Evolutionary conservation across 1,140 invertebrate genomes (phyloP), one percentile per base, ranked within the genome.

Genomic region (Octopus sinensis): DNA sequence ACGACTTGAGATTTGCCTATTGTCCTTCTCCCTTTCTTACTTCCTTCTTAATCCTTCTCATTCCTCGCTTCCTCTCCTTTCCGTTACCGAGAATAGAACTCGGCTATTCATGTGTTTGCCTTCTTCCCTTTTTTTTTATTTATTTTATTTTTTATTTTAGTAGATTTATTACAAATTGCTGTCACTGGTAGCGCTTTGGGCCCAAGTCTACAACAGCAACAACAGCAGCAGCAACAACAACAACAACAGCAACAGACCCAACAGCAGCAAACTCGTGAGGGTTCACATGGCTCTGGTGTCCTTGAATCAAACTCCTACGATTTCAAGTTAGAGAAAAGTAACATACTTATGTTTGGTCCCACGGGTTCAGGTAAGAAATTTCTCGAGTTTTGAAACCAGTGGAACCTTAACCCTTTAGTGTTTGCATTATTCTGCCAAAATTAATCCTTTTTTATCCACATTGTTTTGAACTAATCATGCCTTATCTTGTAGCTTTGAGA

Each of bases 301-400:
- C 91, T 98, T n/a, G 96, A 98, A 84, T 92, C 94, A 62, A 94
- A 94, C 73, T 93, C 94, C 56, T 94, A 96, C 90, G 95, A 97
- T 84, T 91, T 99, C 52, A 94, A 96, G 86, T 91, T 99, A 81
- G 98, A 99, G 88, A 99, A 99, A 91, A 98, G 96, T 88, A 99
- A 99, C 88, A 98, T 99, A 82, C 92, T 99, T 13, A 93, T 99
- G 85, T 91, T 99, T 4, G 98, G 98, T 23, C 98, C 98, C 52
- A 99, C 98, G 23, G 98, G 98, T 79, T 98, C 96, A 86, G 97
- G 97, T 93, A 85, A 90, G 89, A 80, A 10, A 6, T 4, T 51
- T 30, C 17, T 30, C 30, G 1, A 23, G 17, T 23, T 78, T 7
- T 78, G 17, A 43, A n/a, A 52, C 12, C 10, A 1, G 54, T 30